Evolutionary conservation across 2,797 vertebrate genomes (phyloP).

Genomic region (Percopsis omiscomaycus): DNA sequence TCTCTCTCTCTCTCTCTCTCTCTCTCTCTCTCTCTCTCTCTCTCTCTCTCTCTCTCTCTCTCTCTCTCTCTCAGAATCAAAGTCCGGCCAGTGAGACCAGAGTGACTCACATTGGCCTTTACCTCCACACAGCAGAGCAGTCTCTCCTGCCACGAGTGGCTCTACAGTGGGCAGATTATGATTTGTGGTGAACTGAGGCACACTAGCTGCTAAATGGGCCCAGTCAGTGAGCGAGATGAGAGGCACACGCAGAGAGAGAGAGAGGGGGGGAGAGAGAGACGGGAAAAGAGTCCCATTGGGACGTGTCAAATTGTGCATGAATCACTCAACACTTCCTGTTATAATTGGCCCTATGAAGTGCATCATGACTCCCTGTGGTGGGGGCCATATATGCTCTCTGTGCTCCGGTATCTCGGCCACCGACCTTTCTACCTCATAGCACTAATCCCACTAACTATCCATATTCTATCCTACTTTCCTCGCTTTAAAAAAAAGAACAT

Average conservation of each 20-base stretch:
- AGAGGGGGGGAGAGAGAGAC: constrained; percentile 26
- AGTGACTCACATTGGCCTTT: constrained; percentile 24
- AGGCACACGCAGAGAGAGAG: constrained; percentile 11
- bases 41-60: constrained; percentile 7
- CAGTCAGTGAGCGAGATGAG: constrained; percentile 41
- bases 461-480: too few species aligned
- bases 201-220: constrained; percentile 70
- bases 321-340: constrained; percentile 65
- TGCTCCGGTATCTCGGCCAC: too few species aligned
- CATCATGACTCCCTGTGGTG: too few species aligned
- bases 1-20: not conserved
- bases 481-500: too few species aligned
- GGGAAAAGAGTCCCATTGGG: constrained; percentile 43
- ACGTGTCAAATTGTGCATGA: constrained; percentile 68
- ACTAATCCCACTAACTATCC: too few species aligned
- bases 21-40: not conserved
- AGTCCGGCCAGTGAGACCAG: constrained; percentile 14
- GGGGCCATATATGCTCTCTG: too few species aligned
- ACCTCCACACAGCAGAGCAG: constrained; percentile 34
- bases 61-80: constrained; percentile 27
- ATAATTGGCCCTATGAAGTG: constrained; percentile 56
- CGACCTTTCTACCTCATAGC: too few species aligned
- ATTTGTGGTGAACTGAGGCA: constrained; percentile 62
- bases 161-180: constrained; percentile 60
- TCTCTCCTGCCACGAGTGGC: not conserved